Percentiles rank a stretch among this genome's conserved stretches.
Evolutionary conservation across 1,140 invertebrate genomes (phyloP).

Genomic region (Diplogasteroides magnus): DNA sequence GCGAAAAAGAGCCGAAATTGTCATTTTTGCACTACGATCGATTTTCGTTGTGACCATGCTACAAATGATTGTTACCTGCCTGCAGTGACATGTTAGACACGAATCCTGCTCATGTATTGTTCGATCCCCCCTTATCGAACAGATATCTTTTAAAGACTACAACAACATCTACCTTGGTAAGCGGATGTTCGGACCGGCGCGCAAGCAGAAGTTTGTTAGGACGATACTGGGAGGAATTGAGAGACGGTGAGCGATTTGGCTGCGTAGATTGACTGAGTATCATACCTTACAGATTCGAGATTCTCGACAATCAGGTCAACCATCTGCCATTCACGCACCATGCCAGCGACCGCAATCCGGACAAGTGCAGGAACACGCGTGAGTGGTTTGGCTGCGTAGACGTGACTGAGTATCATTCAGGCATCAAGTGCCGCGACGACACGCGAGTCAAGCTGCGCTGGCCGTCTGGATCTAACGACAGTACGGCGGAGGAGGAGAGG

Average conservation of each 20-base stretch:
- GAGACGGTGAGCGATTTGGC: conserved; percentile 24
- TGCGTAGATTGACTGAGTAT: neutral
- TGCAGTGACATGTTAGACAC: too few species aligned
- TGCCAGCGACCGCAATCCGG: conserved; percentile 38
- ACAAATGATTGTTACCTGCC: too few species aligned
- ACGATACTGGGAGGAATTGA: conserved; percentile 51
- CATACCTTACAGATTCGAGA: conserved; percentile 44
- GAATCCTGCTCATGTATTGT: too few species aligned
- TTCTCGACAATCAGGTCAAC: conserved; percentile 54
- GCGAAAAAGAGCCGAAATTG: too few species aligned
- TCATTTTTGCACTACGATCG: too few species aligned
- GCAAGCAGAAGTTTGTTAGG: conserved; percentile 43
- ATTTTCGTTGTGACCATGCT: too few species aligned
- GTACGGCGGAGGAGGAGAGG: neutral
- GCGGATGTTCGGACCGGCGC: conserved; percentile 46
- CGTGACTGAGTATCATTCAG: too few species aligned
- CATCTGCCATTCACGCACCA: conserved; percentile 47
- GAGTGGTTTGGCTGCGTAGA: too few species aligned
- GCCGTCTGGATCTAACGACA: neutral
- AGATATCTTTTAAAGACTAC: conserved; percentile 50
- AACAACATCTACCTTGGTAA: conserved; percentile 52
- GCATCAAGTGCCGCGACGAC: conserved; percentile 45
- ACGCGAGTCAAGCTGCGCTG: conserved; percentile 40
- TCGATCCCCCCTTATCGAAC: too few species aligned
- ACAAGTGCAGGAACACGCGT: conserved; percentile 49